A percentile compares a stretch with the other conserved stretches of the same genome.
These are phyloP conservation scores for Dioctria linearis DNA, from an alignment of 2,888 invertebrate genomes.

Conservation along the genomic window DNA sequence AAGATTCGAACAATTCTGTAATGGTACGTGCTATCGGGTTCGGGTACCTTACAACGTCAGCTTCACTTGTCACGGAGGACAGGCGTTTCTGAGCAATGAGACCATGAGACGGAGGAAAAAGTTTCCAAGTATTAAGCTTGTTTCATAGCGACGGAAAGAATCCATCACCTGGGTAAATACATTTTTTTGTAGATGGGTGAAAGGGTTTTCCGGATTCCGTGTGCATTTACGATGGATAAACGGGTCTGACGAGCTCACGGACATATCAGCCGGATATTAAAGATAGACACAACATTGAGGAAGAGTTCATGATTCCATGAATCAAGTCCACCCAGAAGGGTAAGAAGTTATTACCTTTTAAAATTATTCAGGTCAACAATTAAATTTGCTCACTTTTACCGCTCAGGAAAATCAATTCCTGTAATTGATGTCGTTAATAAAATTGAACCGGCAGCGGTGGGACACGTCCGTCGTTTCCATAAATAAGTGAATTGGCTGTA, in stretches of 20 bases:
- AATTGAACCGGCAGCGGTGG: not conserved
- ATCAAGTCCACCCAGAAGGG: not conserved
- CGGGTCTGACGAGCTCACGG: not conserved
- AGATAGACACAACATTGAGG: constrained; percentile 30
- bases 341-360: not conserved
- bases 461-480: too few species aligned
- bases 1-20: constrained; percentile 39
- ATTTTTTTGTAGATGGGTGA: constrained; percentile 7
- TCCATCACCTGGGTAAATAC: constrained; percentile 56
- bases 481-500: too few species aligned
- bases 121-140: constrained; percentile 50
- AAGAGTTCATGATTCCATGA: not conserved
- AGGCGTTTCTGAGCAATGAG: constrained; percentile 1
- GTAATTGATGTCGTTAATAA: constrained; percentile 1
- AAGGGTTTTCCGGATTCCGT: constrained; percentile 21
- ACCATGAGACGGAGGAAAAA: constrained; percentile 19
- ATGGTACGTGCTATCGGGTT: constrained; percentile 42
- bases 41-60: constrained; percentile 39
- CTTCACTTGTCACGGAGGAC: constrained; percentile 44
- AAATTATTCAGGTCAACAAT: too few species aligned
- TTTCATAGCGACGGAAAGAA: constrained; percentile 56
- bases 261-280: constrained; percentile 46
- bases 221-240: constrained; percentile 15
- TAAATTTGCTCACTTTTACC: not conserved
- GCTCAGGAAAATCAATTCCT: not conserved